phyloP scores from a whole-genome alignment of 2,113 vertebrate species.

The Aspiorhynchus laticeps region DNA sequence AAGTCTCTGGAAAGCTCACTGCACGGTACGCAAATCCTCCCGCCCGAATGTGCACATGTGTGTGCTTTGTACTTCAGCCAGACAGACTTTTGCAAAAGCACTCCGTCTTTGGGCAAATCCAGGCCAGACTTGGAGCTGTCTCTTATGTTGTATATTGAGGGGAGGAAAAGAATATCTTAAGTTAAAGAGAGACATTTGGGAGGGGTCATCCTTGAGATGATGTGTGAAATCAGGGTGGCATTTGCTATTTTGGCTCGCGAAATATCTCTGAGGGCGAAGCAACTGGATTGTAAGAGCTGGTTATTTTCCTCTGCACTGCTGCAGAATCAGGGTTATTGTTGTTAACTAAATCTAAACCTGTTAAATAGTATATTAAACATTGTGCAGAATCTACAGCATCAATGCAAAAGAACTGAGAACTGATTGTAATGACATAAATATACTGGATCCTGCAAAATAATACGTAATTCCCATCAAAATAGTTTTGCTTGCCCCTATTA shows the following conservation, averaged over 20 bases:
- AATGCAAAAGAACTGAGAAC: neutral
- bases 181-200: neutral
- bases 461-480: neutral
- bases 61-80: conserved; percentile 72
- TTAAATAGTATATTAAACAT: neutral
- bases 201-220: neutral
- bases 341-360: neutral
- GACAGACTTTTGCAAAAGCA: conserved; percentile 61
- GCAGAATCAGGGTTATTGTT: neutral
- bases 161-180: neutral
- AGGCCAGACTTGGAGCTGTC: conserved; percentile 32
- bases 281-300: neutral
- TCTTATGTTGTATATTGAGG: conserved; percentile 30
- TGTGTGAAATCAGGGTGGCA: neutral
- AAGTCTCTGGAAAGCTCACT: neutral
- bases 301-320: neutral
- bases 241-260: conserved; percentile 5
- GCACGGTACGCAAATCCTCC: neutral
- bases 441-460: neutral
- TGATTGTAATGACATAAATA: neutral
- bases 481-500: neutral
- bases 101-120: conserved; percentile 28
- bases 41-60: conserved; percentile 53
- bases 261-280: neutral
- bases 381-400: neutral